Base-by-base conservation (phyloP, 2,888 invertebrate genomes). In the Belgica antarctica region DNA sequence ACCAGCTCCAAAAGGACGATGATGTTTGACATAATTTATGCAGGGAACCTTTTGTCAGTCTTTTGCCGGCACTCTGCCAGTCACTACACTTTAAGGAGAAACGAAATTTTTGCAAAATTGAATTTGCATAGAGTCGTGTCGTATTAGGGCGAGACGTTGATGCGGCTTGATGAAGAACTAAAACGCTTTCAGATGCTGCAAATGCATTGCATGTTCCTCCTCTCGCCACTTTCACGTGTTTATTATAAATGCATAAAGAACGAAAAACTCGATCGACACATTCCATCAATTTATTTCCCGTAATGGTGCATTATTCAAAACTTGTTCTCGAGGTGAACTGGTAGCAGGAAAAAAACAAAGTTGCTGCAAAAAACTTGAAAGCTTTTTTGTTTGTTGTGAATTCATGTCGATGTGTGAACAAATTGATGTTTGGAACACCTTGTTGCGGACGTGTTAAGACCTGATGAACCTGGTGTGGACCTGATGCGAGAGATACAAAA, bases 361-460 rank as follows among this genome's bases (percentile, higher is more conserved):
- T 17, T 52, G 52, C 12, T 17, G 52, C n/a, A n/a, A n/a, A n/a
- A 52, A 52, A 52, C 52, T 12, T 7, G 22, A 52, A 22, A 52
- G 52, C 17, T 17, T 52, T 52, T 52, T 17, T 52, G 52, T 22
- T 17, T n/a, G n/a, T n/a, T n/a, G n/a, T n/a, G n/a, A n/a, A n/a
- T n/a, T 4, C 12, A 41, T 10, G 15, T 41, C 41, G 41, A n/a
- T n/a, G n/a, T n/a, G n/a, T n/a, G n/a, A n/a, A n/a, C 52, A 52
- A 52, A 52, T 52, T 52, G 52, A 52, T 52, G 52, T 52, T n/a
- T n/a, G 19, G 52, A 52, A 52, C 52, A n/a, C n/a, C n/a, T n/a
- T n/a, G 52, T 7, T 5, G 52, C n/a, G 17, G 19, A 22, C 22
- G 17, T 22, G 22, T 52, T 52, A 22, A 17, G 17, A 17, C 17